These are phyloP conservation scores for Mola mola DNA, from an alignment of 2,113 vertebrate genomes.

Conservation along the genomic window DNA sequence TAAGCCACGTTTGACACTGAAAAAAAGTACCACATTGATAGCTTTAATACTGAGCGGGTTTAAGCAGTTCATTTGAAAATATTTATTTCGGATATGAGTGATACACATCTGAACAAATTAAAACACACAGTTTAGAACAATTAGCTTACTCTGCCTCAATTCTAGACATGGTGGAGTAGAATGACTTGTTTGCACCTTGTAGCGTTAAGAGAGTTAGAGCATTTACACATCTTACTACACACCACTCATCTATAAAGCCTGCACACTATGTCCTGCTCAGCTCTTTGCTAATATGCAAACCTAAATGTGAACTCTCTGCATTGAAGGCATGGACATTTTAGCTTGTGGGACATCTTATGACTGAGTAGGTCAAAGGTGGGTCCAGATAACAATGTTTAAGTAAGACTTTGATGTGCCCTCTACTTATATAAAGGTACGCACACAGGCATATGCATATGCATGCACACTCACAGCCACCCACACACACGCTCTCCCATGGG, in stretches of 20 bases:
- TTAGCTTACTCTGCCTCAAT: neutral
- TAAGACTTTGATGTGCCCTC: constrained; percentile 86
- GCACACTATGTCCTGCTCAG: neutral
- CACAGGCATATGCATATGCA: constrained; percentile 15
- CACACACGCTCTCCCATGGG: constrained; percentile 51
- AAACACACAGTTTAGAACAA: too few relatives aligned
- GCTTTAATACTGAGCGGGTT: too few relatives aligned
- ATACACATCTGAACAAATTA: neutral
- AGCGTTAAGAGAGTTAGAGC: too few relatives aligned
- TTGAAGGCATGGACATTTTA: constrained; percentile 26
- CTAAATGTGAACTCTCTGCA: constrained; percentile 16
- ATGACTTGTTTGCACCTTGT: neutral
- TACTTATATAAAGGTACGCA: constrained; percentile 44
- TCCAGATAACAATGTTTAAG: constrained; percentile 84
- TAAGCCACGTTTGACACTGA: neutral
- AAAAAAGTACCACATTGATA: neutral
- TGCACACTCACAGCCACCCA: constrained; percentile 9
- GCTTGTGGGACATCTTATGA: constrained; percentile 66
- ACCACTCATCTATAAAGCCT: neutral
- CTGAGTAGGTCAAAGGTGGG: constrained; percentile 80
- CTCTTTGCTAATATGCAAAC: constrained; percentile 45
- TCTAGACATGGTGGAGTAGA: neutral
- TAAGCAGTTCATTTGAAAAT: neutral
- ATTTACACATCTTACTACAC: neutral
- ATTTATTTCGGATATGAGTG: neutral